Evolutionary conservation across 2,113 vertebrate genomes (phyloP).

Genomic region (Nesogale talazaci): DNA sequence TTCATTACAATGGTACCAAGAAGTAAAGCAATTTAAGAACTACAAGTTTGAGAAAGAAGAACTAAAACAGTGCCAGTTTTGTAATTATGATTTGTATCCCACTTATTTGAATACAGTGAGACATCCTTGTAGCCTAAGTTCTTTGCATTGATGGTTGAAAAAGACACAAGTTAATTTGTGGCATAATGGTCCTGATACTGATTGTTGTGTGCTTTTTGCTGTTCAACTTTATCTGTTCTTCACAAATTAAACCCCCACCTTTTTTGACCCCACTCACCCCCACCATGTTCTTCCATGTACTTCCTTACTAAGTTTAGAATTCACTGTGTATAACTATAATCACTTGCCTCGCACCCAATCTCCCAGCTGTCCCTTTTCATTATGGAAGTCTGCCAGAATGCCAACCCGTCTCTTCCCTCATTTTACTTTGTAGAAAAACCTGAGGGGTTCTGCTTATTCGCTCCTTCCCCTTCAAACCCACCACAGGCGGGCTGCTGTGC

Average conservation of each 20-base stretch:
- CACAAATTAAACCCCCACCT: neutral
- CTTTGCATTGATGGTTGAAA: slow-evolving; percentile 73
- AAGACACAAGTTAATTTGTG: slow-evolving; percentile 75
- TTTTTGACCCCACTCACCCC: neutral
- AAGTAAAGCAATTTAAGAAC: slow-evolving; percentile 75
- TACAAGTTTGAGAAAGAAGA: slow-evolving; percentile 60
- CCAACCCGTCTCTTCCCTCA: neutral
- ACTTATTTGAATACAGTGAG: slow-evolving; percentile 76
- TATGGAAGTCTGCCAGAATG: neutral
- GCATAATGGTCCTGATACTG: slow-evolving; percentile 57
- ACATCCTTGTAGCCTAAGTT: slow-evolving; percentile 45
- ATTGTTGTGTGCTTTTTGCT: neutral
- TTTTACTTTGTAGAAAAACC: neutral
- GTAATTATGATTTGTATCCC: slow-evolving; percentile 75
- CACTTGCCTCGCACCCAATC: neutral
- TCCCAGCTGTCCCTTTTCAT: neutral
- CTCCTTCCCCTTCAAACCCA: neutral
- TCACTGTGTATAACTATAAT: neutral
- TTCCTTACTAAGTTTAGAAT: neutral
- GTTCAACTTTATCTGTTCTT: neutral
- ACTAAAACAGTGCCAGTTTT: slow-evolving; percentile 65
- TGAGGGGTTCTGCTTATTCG: neutral
- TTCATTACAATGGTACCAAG: slow-evolving; percentile 52
- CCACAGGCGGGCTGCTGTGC: neutral
- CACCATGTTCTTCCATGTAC: neutral